Evolutionary conservation across 2,888 invertebrate species (phyloP), one percentile per base, ranked within the genome.

Genomic region (Callinectes sapidus): DNA sequence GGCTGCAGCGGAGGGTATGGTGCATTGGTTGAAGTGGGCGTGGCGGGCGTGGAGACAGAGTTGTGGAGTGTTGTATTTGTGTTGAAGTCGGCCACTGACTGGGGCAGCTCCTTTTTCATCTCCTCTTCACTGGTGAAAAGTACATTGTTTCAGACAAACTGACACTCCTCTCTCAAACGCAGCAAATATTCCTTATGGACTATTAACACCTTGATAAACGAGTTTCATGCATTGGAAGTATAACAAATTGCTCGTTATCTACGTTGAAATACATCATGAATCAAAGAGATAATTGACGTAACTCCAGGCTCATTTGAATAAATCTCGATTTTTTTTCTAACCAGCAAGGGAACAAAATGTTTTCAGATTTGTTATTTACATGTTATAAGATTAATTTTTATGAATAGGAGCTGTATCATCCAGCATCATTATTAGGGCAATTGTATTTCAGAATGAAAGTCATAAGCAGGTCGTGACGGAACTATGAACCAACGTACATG

Each of bases 21-120:
- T 61, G 92, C 90, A 81, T 92, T 91, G 81, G 90, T 87, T 16
- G 93, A 89, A 61, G 93, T 81, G 54, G 92, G 93, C 32, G 94
- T 90, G 8, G 89, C 91, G 35, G 92, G 92, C 91, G 87, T 71
- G 54, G 94, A 92, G 8, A 88, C 42, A 23, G 93, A 92, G 48
- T 61, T 91, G 77, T 39, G 55, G 18, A 55, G 55, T 2, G 28
- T 42, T 39, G 28, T 61, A 10, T 71, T 77, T 32, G 39, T 61
- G 86, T 92, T 94, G 48, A 93, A 54, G 42, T 94, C 94, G 42
- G 93, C 18, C 16, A 94, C 90, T 5, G 94, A 93, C 77, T 94
- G 93, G 3, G 94, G 94, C 16, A 94, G 77, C 13, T 90, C 92
- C 6, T 71, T 35, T n/a, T 89, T 88, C 66, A 92, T 88, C 54